Conservation (phyloP, 1,140 invertebrate species). For the Idris sp. region DNA sequence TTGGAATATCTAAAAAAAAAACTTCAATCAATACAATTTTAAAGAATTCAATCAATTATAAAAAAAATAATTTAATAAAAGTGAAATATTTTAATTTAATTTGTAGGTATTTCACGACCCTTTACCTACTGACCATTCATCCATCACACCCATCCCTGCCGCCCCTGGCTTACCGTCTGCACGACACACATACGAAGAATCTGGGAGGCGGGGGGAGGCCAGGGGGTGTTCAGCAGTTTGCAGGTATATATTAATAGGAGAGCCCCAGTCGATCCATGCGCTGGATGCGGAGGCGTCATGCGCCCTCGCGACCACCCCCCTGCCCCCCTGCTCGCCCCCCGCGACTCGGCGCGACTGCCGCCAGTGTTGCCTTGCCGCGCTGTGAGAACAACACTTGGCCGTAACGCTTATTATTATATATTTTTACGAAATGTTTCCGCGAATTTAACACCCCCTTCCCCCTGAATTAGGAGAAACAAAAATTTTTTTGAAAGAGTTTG, state of each 20-base stretch:
- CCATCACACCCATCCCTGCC: background rate
- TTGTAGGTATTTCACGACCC: too few relatives aligned
- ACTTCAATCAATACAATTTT: too few relatives aligned
- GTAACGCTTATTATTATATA: constrained; percentile 55
- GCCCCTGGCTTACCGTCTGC: constrained; percentile 11
- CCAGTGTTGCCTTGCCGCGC: constrained; percentile 74
- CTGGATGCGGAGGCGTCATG: constrained; percentile 71
- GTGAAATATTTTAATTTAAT: too few relatives aligned
- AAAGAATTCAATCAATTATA: too few relatives aligned
- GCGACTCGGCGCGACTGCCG: constrained; percentile 60
- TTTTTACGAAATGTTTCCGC: constrained; percentile 65
- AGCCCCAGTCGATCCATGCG: constrained; percentile 72
- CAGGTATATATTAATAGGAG: constrained; percentile 64
- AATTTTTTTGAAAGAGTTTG: too few relatives aligned
- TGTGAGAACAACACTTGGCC: constrained; percentile 73
- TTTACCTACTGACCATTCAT: background rate
- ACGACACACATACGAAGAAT: constrained; percentile 32
- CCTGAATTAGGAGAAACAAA: too few relatives aligned
- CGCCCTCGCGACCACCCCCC: constrained; percentile 65
- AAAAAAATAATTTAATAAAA: too few relatives aligned
- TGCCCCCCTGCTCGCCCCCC: constrained; percentile 26
- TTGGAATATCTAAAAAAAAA: too few relatives aligned
- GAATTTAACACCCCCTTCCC: constrained; percentile 62
- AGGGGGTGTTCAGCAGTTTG: constrained; percentile 44
- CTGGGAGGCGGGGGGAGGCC: background rate